Percentiles rank a stretch among this genome's conserved stretches.
Evolutionary conservation across 2,888 invertebrate genomes (phyloP).

Genomic region (Tachina fera): DNA sequence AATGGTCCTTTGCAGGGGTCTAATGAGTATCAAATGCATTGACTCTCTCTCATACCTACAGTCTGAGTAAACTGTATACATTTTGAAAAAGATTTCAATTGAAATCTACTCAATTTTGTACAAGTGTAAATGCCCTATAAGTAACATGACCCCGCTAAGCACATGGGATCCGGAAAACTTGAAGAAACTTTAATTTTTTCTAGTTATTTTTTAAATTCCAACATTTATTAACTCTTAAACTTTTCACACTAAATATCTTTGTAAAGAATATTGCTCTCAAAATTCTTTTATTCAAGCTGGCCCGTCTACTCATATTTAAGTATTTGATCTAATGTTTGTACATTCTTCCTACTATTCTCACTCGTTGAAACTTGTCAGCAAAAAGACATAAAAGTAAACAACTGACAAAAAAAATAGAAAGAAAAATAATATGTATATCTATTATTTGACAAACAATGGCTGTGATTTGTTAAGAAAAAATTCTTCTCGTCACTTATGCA

Average conservation of each 20-base stretch:
- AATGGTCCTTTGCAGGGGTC: too few relatives aligned
- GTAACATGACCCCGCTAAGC: neutral
- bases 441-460: constrained; percentile 29
- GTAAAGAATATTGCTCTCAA: neutral
- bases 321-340: constrained; percentile 15
- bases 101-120: too few relatives aligned
- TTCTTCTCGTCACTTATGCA: constrained; percentile 1
- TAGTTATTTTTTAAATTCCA: neutral
- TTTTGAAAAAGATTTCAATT: too few relatives aligned
- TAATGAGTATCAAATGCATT: too few relatives aligned
- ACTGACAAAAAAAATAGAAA: neutral
- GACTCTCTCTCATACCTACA: too few relatives aligned
- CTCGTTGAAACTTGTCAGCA: constrained; percentile 25
- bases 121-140: too few relatives aligned
- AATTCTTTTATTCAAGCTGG: neutral
- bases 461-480: constrained; percentile 25
- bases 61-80: too few relatives aligned
- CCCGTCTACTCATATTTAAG: neutral
- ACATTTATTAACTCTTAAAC: neutral
- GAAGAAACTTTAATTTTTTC: neutral
- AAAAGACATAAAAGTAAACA: constrained; percentile 1
- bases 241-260: constrained; percentile 1
- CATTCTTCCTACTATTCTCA: neutral
- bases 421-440: neutral
- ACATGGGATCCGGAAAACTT: neutral